Evolutionary conservation across 2,797 vertebrate species (phyloP), one percentile per base, ranked within the genome.

Genomic region (Neostethus bicornis): DNA sequence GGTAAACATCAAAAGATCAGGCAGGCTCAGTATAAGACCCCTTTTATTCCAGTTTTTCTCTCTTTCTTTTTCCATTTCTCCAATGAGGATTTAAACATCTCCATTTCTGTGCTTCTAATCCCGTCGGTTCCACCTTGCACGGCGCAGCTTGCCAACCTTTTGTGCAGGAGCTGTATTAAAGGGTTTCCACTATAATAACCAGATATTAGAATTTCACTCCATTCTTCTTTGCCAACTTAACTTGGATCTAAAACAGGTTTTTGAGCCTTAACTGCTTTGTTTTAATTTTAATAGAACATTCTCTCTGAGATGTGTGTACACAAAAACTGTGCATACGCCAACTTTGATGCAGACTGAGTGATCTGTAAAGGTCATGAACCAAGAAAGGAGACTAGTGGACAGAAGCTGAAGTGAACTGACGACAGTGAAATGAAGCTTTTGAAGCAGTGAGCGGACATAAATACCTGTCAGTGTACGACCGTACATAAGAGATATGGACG

Each of bases 1-100:
- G 43, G 66, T 67, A 61, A 73, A 67, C 76, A 73, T 53, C 21
- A 60, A 48, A 79, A 78, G 75, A 74, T 79, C 62, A 58, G 10
- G 17, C 34, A 14, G 12, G 57, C 57, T 52, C 29, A 53, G 10
- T 17, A 44, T 1, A 44, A 2, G 25, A 17, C 49, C 42, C 6
- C n/a, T 38, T 35, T 6, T 17, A 20, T 24, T 17, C 38, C 38
- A 41, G 19, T 19, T 39, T 19, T 16, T 49, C 11, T 48, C 29
- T 54, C 24, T 24, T 2, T 25, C 3, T 23, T 28, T 29, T 7
- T 35, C n/a, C 2, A 1, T 55, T 52, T 56, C 48, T 60, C 16
- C 11, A 42, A 51, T 54, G 38, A 56, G 14, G 61, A 65, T 71
- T 38, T 21, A 61, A 26, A 72, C 31, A 55, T 46, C 41, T 60